phyloP scores from a whole-genome alignment of 2,888 invertebrate species.

The Ctenicera cuprea region DNA sequence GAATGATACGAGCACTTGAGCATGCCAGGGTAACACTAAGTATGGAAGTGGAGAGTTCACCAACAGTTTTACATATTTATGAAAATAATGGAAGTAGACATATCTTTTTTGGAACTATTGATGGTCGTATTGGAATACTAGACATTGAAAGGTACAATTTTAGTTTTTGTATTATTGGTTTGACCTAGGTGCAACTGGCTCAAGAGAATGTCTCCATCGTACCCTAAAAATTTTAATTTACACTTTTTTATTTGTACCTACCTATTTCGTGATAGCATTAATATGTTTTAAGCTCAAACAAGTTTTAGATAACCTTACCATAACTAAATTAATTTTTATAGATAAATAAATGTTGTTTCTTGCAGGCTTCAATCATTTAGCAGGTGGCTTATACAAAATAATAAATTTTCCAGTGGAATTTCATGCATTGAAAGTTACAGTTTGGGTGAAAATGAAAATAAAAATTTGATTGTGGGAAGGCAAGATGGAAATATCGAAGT shows the following conservation, averaged over 20 bases:
- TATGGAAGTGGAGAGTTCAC: slow-evolving; percentile 73
- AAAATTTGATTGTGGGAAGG: slow-evolving; percentile 85
- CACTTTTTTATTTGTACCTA: no score
- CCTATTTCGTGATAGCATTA: no score
- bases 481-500: slow-evolving; percentile 89
- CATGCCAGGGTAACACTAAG: slow-evolving; percentile 81
- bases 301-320: no score
- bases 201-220: no score
- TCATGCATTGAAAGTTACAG: slow-evolving; percentile 83
- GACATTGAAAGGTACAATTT: slow-evolving; percentile 75
- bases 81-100: slow-evolving; percentile 82
- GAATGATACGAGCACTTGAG: slow-evolving; percentile 85
- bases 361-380: slow-evolving; percentile 69
- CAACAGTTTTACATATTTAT: slow-evolving; percentile 80
- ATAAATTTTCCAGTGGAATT: slow-evolving; percentile 72
- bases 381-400: slow-evolving; percentile 70
- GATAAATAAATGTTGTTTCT: slow-evolving; percentile 47
- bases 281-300: no score
- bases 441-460: slow-evolving; percentile 80
- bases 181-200: no score
- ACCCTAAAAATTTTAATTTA: no score
- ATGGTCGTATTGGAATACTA: slow-evolving; percentile 91
- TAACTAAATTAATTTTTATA: no score
- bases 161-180: no score
- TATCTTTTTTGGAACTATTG: slow-evolving; percentile 90